A percentile compares a stretch with the other conserved stretches of the same genome.
Conservation (phyloP, 2,888 invertebrate genomes). For the Parascotia fuliginaria region DNA sequence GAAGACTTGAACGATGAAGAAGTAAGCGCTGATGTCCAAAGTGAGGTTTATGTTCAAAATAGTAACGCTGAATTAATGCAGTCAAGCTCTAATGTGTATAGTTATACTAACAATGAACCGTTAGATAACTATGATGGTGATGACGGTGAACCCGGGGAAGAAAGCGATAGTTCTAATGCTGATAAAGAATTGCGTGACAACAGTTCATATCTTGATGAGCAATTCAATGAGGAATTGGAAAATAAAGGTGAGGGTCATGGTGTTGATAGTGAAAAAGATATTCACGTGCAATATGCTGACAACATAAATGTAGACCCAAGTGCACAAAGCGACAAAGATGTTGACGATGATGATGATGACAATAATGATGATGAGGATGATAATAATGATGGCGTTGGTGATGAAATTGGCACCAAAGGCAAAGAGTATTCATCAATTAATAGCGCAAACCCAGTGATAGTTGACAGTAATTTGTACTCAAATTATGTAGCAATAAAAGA, state of each 20-base stretch:
- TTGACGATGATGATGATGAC: conserved; percentile 29
- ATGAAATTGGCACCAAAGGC: conserved; percentile 21
- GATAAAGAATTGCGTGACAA: conserved; percentile 17
- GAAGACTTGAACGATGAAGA: conserved; percentile 56
- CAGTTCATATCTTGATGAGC: conserved; percentile 23
- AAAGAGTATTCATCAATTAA: conserved; percentile 12
- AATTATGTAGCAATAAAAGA: conserved; percentile 57
- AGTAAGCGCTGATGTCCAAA: conserved; percentile 37
- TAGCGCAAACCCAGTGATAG: conserved; percentile 26
- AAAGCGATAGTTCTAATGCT: conserved; percentile 17
- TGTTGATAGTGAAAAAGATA: conserved; percentile 30
- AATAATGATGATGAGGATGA: conserved; percentile 25
- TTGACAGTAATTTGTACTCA: conserved; percentile 49
- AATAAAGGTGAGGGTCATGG: conserved; percentile 12
- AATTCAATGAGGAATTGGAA: conserved; percentile 13
- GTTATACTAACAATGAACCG: conserved; percentile 53
- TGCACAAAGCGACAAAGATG: conserved; percentile 32
- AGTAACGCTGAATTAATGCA: conserved; percentile 56
- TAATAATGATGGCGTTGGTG: conserved; percentile 9
- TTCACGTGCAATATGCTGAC: conserved; percentile 36
- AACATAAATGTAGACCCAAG: conserved; percentile 33
- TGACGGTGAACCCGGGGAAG: conserved; percentile 21
- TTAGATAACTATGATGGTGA: conserved; percentile 31
- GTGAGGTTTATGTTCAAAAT: conserved; percentile 33
- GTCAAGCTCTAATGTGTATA: conserved; percentile 62